Evolutionary conservation across 2,888 invertebrate species (phyloP).

Genomic region (Xylophagus ater): DNA sequence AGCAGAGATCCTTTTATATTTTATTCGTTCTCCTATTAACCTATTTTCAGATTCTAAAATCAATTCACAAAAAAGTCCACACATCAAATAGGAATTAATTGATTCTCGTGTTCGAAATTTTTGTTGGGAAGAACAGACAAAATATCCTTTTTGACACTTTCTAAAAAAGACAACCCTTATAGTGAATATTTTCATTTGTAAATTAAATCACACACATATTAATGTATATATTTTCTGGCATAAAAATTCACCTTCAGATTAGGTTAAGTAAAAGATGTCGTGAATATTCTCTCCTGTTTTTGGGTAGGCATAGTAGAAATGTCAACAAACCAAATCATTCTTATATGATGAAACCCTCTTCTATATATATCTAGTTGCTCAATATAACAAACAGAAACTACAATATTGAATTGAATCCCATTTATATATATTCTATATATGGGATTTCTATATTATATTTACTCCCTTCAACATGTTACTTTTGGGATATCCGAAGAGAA

Average conservation of each 20-base stretch:
- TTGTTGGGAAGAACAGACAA: no score
- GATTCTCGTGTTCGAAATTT: conserved; percentile 17
- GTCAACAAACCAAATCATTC: conserved; percentile 12
- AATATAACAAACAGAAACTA: conserved; percentile 1
- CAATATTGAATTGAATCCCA: neutral
- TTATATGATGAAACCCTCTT: conserved; percentile 2
- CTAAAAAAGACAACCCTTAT: conserved; percentile 4
- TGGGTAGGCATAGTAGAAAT: no score
- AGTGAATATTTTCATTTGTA: conserved; percentile 11
- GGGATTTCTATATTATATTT: neutral
- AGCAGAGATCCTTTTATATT: no score
- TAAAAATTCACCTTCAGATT: conserved; percentile 11
- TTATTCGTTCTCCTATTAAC: no score
- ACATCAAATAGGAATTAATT: conserved; percentile 17
- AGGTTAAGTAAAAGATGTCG: conserved; percentile 8
- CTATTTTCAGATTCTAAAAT: no score
- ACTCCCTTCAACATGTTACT: neutral
- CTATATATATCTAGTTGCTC: conserved; percentile 5
- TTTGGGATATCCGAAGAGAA: no score
- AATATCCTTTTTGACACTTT: conserved; percentile 9
- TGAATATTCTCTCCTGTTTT: conserved; percentile 7
- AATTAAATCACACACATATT: conserved; percentile 17
- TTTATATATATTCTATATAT: neutral
- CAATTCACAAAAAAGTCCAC: conserved; percentile 13
- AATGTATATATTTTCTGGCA: conserved; percentile 13